These are phyloP conservation scores for Pogoniulus pusillus DNA, from an alignment of 2,797 vertebrate species.

Conservation along the genomic window DNA sequence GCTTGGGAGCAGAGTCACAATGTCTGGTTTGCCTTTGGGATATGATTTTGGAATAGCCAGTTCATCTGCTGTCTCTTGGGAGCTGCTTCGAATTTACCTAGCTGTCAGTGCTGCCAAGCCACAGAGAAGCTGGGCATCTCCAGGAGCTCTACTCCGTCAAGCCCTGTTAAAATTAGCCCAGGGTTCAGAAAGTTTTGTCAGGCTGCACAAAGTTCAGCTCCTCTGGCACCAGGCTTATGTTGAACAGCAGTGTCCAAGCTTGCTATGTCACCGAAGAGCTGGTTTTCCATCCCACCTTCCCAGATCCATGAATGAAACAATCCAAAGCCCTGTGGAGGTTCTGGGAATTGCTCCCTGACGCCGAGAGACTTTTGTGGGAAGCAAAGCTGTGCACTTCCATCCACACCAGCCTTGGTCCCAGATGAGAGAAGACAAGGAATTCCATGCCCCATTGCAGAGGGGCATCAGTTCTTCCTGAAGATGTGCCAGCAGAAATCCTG, in stretches of 20 bases:
- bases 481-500: neutral
- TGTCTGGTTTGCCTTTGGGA: rapidly evolving
- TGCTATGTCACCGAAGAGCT: neutral
- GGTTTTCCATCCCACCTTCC: neutral
- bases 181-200: neutral
- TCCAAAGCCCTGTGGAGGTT: neutral
- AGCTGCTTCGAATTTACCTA: neutral
- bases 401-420: neutral
- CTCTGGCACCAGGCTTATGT: neutral
- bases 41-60: neutral
- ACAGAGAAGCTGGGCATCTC: neutral
- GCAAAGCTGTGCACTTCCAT: neutral
- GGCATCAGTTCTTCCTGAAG: neutral
- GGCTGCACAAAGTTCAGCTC: neutral
- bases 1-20: rapidly evolving
- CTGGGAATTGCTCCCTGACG: neutral
- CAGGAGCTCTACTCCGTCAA: neutral
- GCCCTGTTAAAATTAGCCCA: neutral
- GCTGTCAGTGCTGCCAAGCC: neutral
- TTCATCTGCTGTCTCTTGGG: neutral
- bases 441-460: neutral
- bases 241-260: neutral
- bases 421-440: neutral
- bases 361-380: rapidly evolving
- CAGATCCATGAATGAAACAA: neutral